Evolutionary conservation across 2,113 vertebrate genomes (phyloP).

Genomic region (Laticauda colubrina): DNA sequence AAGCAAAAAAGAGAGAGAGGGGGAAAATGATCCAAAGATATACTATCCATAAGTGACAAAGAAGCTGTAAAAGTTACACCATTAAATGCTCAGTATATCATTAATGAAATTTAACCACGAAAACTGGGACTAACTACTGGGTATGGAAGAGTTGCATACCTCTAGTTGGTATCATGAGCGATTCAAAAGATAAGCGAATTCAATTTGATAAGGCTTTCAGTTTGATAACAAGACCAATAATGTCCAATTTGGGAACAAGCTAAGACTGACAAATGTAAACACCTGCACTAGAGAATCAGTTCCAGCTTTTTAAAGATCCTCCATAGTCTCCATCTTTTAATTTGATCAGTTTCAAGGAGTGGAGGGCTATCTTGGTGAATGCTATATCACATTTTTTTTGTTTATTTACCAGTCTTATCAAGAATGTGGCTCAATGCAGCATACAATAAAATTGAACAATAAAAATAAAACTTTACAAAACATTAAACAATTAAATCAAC

Average conservation of each 20-base stretch:
- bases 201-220: background rate
- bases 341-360: background rate
- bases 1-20: background rate
- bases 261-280: background rate
- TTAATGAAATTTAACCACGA: background rate
- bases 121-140: background rate
- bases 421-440: background rate
- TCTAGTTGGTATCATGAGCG: background rate
- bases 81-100: background rate
- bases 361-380: background rate
- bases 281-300: background rate
- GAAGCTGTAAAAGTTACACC: background rate
- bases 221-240: background rate
- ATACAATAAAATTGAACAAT: background rate
- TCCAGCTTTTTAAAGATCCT: background rate
- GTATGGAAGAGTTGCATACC: background rate
- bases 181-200: background rate
- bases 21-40: background rate
- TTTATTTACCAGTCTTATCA: background rate
- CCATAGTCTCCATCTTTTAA: background rate
- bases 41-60: background rate
- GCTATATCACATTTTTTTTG: background rate
- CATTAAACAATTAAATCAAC: background rate
- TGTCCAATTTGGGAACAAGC: background rate
- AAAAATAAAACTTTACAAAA: background rate